Evolutionary conservation across 2,113 vertebrate species (phyloP).

Genomic region (Empidonax alnorum): DNA sequence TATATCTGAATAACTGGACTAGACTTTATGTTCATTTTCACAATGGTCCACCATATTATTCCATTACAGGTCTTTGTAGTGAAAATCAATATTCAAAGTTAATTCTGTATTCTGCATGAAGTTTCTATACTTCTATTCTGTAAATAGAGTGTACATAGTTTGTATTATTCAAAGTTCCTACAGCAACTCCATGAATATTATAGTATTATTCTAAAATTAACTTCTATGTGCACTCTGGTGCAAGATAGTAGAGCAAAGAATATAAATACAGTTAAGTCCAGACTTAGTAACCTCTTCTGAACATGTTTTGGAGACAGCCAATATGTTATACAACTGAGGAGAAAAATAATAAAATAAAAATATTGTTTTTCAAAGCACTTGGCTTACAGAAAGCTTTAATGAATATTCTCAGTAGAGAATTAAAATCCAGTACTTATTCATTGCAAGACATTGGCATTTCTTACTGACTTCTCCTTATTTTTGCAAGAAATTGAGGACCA

Average conservation of each 20-base stretch:
- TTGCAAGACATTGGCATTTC: neutral
- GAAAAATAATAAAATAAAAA: neutral
- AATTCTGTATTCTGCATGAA: neutral
- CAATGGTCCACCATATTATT: neutral
- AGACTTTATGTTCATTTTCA: neutral
- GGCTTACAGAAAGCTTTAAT: neutral
- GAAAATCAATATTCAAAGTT: constrained; percentile 2
- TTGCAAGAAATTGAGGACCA: neutral
- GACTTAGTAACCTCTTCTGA: neutral
- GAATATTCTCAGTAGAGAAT: neutral
- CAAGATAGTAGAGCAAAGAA: neutral
- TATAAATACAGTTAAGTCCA: neutral
- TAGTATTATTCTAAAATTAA: neutral
- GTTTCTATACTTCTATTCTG: neutral
- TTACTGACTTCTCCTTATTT: neutral
- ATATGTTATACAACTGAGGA: neutral
- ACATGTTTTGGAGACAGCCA: neutral
- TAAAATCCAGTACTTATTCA: neutral
- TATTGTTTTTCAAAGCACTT: neutral
- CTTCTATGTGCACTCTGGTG: neutral
- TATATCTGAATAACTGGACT: neutral
- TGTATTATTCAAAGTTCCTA: neutral
- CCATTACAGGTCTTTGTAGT: neutral
- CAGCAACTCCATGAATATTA: neutral
- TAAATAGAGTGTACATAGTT: neutral